Evolutionary conservation across 2,888 invertebrate genomes (phyloP), one percentile per base, ranked within the genome.

Genomic region (Lathronympha strigana): DNA sequence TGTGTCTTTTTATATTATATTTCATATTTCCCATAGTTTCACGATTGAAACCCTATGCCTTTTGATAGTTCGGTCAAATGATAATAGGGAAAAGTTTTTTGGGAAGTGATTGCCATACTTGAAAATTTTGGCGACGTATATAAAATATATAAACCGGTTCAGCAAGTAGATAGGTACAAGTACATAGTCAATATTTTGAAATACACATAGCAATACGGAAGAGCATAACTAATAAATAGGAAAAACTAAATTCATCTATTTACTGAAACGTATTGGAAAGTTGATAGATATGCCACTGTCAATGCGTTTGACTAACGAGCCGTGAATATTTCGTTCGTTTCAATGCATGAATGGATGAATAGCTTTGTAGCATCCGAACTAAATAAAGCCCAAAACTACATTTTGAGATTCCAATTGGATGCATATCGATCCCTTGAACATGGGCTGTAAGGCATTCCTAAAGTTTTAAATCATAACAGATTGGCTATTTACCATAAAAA

Each of bases 281-380:
- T 45, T 28, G 28, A 50, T 38, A 61, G 50, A 49, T 47, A 62
- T 70, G 66, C 54, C 36, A 70, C 72, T 70, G 73, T 57, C 70
- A 70, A 73, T 71, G 73, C 80, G 80, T 85, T 84, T 86, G 82
- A 84, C 82, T 81, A 84, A 78, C 82, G 81, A 79, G 76, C 76
- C 80, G 83, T 84, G 82, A 86, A 83, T 80, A 81, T 86, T 87
- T 84, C 79, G 82, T 79, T 74, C 76, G 76, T 80, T 81, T 77
- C 76, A 74, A 69, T 76, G 79, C 78, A 80, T 81, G 79, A 80
- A 78, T 81, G 82, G 76, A 72, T 80, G 76, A 71, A 61, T 71
- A 55, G 67, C 76, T 81, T 80, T 80, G 77, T 78, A 74, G 74
- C 73, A 73, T 74, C 75, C 74, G 68, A 74, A 72, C 71, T 69